Evolutionary conservation across 2,888 invertebrate species (phyloP), one percentile per base, ranked within the genome.

Genomic region (Sepioteuthis lessoniana): DNA sequence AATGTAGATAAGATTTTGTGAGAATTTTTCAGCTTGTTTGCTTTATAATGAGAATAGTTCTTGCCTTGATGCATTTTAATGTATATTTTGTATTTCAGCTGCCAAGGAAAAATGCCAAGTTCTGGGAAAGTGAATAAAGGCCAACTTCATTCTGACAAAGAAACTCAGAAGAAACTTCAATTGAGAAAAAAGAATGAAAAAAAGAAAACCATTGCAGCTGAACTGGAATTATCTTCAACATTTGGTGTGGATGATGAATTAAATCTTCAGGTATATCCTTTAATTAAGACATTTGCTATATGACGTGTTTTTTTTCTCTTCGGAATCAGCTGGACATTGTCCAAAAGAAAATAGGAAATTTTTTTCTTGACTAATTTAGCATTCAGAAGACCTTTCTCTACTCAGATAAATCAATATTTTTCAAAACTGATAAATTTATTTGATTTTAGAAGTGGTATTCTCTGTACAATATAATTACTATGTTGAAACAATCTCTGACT

Each of bases 191-290:
- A 95, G 76, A 95, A 96, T 93, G 95, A 96, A 38, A 95, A 96
- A 90, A 95, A 96, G 94, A 94, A 95, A 37, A 95, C 95, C 31
- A 94, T 95, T 31, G 91, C 94, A 42, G 94, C 94, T 42, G 94
- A 94, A 31, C n/a, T 93, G 47, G 37, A n/a, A 35, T 92, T 94
- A n/a, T 93, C 94, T 35, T 94, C 94, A 90, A 94, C 96, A 38
- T 96, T 97, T 96, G 96, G 96, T 50, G 95, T 97, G 2, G 94
- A 95, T 91, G 97, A 97, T 95, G 95, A 97, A 76, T 95, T 97
- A 47, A 96, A 96, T 94, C 94, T 96, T 50, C 96, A 96, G 95
- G 96, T 96, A 95, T 0, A 35, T n/a, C 0, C n/a, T 76, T 76
- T n/a, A n/a, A 0, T 76, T 76, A 76, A 35, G 8, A 76, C n/a